phyloP scores from a whole-genome alignment of 2,888 invertebrate species.

The Teleiodes luculella region DNA sequence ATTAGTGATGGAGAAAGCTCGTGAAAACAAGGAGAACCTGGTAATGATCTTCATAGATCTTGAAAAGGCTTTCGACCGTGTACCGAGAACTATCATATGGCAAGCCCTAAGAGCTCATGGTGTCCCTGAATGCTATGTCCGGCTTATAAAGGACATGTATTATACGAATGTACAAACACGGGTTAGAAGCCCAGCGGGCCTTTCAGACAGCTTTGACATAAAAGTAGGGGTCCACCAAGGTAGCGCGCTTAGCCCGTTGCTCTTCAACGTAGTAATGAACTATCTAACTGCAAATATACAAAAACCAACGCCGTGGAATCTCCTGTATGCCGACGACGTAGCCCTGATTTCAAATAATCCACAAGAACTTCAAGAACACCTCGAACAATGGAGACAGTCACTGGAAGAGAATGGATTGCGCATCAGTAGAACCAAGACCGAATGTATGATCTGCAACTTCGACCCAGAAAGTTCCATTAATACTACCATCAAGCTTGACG shows the following conservation, averaged over 20 bases:
- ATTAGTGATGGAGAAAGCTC: background rate
- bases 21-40: background rate
- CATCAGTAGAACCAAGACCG: no score
- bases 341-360: background rate
- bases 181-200: no score
- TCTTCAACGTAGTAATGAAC: conserved; percentile 1
- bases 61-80: conserved; percentile 16
- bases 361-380: background rate
- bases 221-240: conserved; percentile 10
- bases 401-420: background rate
- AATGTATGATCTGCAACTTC: no score
- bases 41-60: conserved; percentile 12
- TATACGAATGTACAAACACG: background rate
- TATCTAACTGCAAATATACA: background rate
- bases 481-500: no score
- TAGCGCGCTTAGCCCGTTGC: background rate
- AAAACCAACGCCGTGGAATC: background rate
- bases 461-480: no score
- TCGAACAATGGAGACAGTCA: background rate
- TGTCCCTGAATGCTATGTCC: conserved; percentile 4
- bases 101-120: conserved; percentile 1
- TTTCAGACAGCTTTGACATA: no score
- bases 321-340: conserved; percentile 1
- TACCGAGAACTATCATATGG: conserved; percentile 13
- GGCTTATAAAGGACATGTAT: conserved; percentile 1